phyloP scores from a whole-genome alignment of 2,888 invertebrate genomes.

The Polyommatus iphigenia region DNA sequence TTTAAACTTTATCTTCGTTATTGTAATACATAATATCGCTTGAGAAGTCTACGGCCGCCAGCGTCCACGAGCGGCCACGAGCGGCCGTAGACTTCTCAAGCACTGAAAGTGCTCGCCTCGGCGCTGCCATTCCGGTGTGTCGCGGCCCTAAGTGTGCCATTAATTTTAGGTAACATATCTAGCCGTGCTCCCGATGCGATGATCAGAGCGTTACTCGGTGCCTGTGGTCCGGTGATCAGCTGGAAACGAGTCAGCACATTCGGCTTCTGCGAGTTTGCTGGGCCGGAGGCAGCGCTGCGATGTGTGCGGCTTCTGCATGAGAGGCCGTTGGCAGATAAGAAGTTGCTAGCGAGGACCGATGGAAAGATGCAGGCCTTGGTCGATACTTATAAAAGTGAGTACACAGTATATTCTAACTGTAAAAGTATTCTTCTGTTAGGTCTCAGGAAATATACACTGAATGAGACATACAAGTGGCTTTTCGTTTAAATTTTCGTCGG shows the following conservation, averaged over 20 bases:
- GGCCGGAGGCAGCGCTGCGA: constrained; percentile 95
- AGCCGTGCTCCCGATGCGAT: constrained; percentile 97
- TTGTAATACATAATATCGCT: too few relatives aligned
- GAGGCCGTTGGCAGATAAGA: constrained; percentile 94
- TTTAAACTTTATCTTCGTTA: too few relatives aligned
- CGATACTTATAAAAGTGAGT: constrained; percentile 92
- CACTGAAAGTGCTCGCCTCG: too few relatives aligned
- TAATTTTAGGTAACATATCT: constrained; percentile 87
- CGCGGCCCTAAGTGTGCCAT: neutral
- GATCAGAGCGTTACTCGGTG: constrained; percentile 93
- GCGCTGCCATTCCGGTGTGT: too few relatives aligned
- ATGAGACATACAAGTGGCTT: too few relatives aligned
- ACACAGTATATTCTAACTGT: too few relatives aligned
- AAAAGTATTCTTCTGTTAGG: too few relatives aligned
- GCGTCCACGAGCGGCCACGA: too few relatives aligned
- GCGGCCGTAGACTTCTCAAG: too few relatives aligned
- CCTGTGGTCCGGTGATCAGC: constrained; percentile 95
- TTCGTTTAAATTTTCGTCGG: too few relatives aligned
- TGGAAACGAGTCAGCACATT: constrained; percentile 99
- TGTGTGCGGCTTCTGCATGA: constrained; percentile 96
- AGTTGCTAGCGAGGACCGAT: constrained; percentile 97
- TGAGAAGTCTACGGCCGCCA: too few relatives aligned
- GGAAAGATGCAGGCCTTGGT: constrained; percentile 97
- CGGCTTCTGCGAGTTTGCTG: constrained; percentile 98
- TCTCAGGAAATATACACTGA: too few relatives aligned